Percentiles rank a stretch among this genome's conserved stretches.
phyloP scores from a whole-genome alignment of 2,797 vertebrate genomes.

The Distichodus sexfasciatus region DNA sequence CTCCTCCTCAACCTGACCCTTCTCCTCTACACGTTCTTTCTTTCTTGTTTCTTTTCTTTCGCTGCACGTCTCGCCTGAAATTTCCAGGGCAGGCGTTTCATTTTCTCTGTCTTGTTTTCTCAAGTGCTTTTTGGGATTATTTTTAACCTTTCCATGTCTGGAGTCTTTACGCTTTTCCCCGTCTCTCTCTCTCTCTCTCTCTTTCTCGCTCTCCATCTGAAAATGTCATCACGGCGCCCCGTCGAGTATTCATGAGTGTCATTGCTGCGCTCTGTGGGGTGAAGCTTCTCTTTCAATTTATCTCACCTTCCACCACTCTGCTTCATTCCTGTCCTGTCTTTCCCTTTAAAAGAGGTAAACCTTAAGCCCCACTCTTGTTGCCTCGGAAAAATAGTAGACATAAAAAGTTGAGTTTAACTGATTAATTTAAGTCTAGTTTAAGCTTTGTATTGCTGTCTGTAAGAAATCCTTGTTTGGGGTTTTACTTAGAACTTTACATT shows the following conservation, averaged over 20 bases:
- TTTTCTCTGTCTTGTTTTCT: neutral
- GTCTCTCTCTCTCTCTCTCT: conserved; percentile 42
- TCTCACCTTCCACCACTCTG: conserved; percentile 23
- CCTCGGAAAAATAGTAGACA: too few species aligned
- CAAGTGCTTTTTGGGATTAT: neutral
- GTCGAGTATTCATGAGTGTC: conserved; percentile 52
- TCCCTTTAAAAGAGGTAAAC: too few species aligned
- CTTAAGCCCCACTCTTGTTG: too few species aligned
- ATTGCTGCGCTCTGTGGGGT: conserved; percentile 48
- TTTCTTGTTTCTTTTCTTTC: conserved; percentile 13
- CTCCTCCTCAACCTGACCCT: conserved; percentile 24
- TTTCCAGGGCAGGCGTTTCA: neutral
- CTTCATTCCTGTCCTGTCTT: neutral
- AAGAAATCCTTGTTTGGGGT: too few species aligned
- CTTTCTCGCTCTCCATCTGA: conserved; percentile 47
- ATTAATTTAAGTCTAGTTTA: too few species aligned
- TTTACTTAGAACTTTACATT: too few species aligned
- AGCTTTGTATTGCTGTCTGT: too few species aligned
- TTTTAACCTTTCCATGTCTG: conserved; percentile 39
- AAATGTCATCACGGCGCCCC: conserved; percentile 59
- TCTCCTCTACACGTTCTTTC: conserved; percentile 22
- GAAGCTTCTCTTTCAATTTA: conserved; percentile 37
- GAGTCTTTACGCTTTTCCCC: neutral
- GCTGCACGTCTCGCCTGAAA: neutral
- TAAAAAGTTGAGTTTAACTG: too few species aligned